Conservation (phyloP, 2,888 invertebrate genomes). For the Amphimallon solstitiale region DNA sequence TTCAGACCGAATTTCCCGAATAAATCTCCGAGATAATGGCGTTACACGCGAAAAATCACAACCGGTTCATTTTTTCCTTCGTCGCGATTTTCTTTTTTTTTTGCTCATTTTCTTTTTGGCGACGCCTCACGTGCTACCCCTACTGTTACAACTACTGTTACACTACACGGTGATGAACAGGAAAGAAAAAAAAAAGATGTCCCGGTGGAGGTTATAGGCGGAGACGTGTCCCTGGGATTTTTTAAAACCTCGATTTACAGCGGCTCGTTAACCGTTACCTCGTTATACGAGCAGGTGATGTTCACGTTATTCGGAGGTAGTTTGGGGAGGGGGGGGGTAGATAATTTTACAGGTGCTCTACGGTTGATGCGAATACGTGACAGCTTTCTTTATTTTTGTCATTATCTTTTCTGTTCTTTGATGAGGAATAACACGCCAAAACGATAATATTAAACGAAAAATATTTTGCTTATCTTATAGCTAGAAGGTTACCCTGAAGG, state of each 20-base stretch:
- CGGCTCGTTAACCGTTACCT: constrained; percentile 1
- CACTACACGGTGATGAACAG: not conserved
- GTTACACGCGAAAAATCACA: not conserved
- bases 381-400: not conserved
- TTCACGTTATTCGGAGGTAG: too few species aligned
- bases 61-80: constrained; percentile 8
- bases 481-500: too few species aligned
- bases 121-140: not conserved
- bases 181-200: not conserved
- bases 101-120: not conserved
- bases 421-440: too few species aligned
- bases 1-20: constrained; percentile 34
- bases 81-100: not conserved
- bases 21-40: constrained; percentile 35
- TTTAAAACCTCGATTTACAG: constrained; percentile 20
- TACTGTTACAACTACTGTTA: not conserved
- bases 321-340: not conserved
- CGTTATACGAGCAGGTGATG: not conserved
- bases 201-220: not conserved
- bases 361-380: not conserved
- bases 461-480: too few species aligned
- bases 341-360: constrained; percentile 17
- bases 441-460: too few species aligned
- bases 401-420: constrained; percentile 2
- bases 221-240: constrained; percentile 7